These are phyloP conservation scores for Gymnopithys bicolor DNA, from an alignment of 2,797 vertebrate species.

Conservation along the genomic window DNA sequence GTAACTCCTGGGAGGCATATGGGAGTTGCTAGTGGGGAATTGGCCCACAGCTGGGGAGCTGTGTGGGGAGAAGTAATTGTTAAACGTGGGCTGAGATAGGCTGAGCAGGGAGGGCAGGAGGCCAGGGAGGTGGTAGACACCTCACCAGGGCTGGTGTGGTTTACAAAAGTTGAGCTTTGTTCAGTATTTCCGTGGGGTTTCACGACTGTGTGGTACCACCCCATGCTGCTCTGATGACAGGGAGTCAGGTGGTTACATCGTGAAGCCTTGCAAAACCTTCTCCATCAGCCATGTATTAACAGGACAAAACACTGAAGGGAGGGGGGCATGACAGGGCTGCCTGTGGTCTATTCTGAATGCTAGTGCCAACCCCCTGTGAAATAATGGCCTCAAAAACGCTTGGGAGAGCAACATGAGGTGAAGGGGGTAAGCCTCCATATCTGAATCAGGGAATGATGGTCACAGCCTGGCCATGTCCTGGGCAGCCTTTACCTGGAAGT, in stretches of 20 bases:
- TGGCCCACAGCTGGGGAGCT: constrained; percentile 7
- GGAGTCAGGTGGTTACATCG: background rate
- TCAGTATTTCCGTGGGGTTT: constrained; percentile 32
- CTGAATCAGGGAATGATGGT: background rate
- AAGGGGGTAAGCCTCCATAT: background rate
- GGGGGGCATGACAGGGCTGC: rapidly evolving
- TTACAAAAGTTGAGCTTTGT: constrained; percentile 58
- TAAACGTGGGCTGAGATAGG: constrained; percentile 64
- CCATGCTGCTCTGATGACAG: background rate
- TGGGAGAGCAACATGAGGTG: rapidly evolving
- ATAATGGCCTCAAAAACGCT: background rate
- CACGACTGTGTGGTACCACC: background rate
- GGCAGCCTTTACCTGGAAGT: background rate
- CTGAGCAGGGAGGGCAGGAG: constrained; percentile 42
- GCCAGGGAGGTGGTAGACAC: constrained; percentile 55
- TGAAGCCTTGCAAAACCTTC: background rate
- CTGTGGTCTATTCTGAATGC: background rate
- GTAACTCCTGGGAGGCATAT: constrained; percentile 47
- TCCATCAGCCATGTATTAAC: background rate
- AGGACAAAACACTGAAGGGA: rapidly evolving
- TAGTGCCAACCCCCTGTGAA: background rate
- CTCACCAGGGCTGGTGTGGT: constrained; percentile 33
- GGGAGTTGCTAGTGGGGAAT: constrained; percentile 45
- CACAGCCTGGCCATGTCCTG: background rate
- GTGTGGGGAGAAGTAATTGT: constrained; percentile 39